Conservation (phyloP, 23 tunicate genomes). For the Styela plicata region DNA sequence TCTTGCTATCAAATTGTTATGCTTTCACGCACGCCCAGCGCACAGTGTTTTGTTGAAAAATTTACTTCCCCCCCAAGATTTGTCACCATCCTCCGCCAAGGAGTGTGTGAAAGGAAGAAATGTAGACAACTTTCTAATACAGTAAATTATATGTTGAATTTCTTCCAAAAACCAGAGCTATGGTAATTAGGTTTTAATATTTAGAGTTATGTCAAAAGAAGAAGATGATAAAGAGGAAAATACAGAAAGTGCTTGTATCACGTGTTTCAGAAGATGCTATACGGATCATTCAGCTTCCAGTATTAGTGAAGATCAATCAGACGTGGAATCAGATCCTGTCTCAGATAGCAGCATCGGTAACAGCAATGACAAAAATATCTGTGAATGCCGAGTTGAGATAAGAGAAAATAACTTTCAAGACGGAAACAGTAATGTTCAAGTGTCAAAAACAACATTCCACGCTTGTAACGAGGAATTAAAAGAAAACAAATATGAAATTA, state of each 20-base stretch:
- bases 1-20: neutral
- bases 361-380: neutral
- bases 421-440: neutral
- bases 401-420: neutral
- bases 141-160: no score
- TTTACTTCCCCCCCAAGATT: no score
- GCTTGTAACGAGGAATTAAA: neutral
- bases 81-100: no score
- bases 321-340: neutral
- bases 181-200: neutral
- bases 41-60: no score
- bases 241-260: neutral
- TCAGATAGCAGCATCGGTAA: neutral
- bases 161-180: no score
- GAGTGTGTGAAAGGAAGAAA: no score
- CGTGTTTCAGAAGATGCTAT: conserved; percentile 17
- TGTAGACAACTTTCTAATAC: no score
- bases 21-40: no score
- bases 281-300: conserved; percentile 3
- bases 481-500: neutral
- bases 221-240: conserved; percentile 10
- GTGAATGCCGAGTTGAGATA: neutral
- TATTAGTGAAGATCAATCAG: neutral
- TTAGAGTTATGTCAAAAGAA: neutral
- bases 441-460: neutral